A percentile compares a stretch with the other conserved stretches of the same genome.
phyloP scores from a whole-genome alignment of 2,113 vertebrate species.

The Taurulus bubalis region DNA sequence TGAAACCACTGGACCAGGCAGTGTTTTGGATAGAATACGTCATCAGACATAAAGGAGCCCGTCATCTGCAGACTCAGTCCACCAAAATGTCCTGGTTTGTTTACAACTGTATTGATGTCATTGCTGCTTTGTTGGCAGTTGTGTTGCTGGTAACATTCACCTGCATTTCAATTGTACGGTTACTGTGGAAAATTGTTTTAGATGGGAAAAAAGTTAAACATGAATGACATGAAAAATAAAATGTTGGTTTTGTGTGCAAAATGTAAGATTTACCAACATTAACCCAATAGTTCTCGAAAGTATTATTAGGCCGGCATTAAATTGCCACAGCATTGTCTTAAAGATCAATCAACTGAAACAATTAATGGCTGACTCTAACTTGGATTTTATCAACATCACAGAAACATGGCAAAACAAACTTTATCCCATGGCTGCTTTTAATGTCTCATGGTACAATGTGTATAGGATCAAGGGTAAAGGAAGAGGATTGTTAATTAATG shows the following conservation, averaged over 20 bases:
- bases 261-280: background rate
- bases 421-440: too few relatives aligned
- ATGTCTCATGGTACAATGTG: too few relatives aligned
- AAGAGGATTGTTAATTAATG: too few relatives aligned
- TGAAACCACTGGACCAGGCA: slow-evolving; percentile 89
- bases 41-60: slow-evolving; percentile 90
- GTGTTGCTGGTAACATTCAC: slow-evolving; percentile 42
- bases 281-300: slow-evolving; percentile 8
- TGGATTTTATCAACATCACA: too few relatives aligned
- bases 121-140: slow-evolving; percentile 61
- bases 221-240: slow-evolving; percentile 53
- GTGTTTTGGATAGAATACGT: slow-evolving; percentile 95
- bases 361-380: too few relatives aligned
- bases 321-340: too few relatives aligned
- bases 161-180: slow-evolving; percentile 50
- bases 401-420: too few relatives aligned
- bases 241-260: background rate
- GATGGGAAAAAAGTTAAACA: slow-evolving; percentile 65
- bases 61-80: slow-evolving; percentile 86
- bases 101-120: slow-evolving; percentile 90
- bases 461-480: too few relatives aligned
- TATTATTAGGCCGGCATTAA: too few relatives aligned
- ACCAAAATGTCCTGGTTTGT: slow-evolving; percentile 91
- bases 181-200: slow-evolving; percentile 54
- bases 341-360: too few relatives aligned